Evolutionary conservation across 1,140 invertebrate species (phyloP), one percentile per base, ranked within the genome.

Genomic region (Plectus sambesii): DNA sequence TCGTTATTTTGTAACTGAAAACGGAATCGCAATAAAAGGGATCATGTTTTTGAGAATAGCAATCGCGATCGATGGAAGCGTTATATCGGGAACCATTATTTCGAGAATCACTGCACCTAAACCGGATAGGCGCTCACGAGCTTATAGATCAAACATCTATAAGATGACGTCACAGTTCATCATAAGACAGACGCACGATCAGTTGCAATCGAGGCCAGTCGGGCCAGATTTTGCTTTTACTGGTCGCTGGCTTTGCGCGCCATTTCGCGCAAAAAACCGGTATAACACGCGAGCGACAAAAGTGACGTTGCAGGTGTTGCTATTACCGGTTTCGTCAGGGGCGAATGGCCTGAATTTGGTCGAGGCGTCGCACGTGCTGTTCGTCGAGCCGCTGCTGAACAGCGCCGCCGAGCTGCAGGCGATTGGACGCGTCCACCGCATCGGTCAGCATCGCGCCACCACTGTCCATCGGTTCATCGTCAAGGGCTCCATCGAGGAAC

Each of bases 281-380:
- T 38, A 75, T 82, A 12, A 77, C 57, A 68, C 61, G 36, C 30
- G 61, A 9, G 56, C 68, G 42, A 35, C 49, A 9, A 42, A 74
- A 27, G 46, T 69, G 4, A 57, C 53, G 30, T 73, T 83, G 0
- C 78, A 75, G 29, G 81, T 76, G 12, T 69, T 86, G 3, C 64
- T 86, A 5, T 69, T 85, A 57, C 81, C 81, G 0, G 69, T 84
- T 5, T 69, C 73, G 47, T 75, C 76, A 41, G 83, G 82, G 9
- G 72, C 79, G 0, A 85, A 85, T 69, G 83, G 83, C 0, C 64
- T 86, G 1, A 86, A 85, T 70, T 67, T 86, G 24, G 80, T 79
- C 23, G 83, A 86, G 70, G 83, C 83, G 1, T 81, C 78, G 8
- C 82, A 85, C 70, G 79, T 85, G 0, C 72, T 86, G 22, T 70